These are phyloP conservation scores for Holcopasites calliopsidis DNA, from an alignment of 1,140 invertebrate species.

Conservation along the genomic window DNA sequence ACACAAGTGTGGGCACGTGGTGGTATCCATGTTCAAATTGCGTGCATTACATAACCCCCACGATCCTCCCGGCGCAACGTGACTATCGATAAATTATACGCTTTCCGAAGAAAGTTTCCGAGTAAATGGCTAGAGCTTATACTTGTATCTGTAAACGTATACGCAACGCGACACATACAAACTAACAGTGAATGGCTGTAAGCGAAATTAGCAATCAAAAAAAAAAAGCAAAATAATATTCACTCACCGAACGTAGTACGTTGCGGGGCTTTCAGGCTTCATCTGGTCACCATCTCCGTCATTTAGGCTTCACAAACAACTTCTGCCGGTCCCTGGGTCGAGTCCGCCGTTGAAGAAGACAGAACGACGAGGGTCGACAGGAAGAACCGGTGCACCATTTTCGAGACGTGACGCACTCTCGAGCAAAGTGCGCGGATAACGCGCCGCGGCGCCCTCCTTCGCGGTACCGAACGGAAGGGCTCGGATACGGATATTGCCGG, in stretches of 20 bases:
- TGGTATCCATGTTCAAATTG: constrained; percentile 51
- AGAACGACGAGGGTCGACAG: constrained; percentile 6
- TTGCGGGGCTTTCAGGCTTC: neutral
- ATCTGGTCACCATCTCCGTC: neutral
- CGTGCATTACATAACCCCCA: constrained; percentile 39
- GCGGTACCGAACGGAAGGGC: neutral
- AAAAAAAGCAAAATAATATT: neutral
- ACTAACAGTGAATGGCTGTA: neutral
- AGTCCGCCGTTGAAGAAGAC: neutral
- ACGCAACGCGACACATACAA: no score
- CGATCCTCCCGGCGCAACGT: neutral
- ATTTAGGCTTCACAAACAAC: neutral
- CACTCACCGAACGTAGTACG: neutral
- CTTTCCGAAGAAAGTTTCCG: neutral
- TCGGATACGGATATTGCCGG: neutral
- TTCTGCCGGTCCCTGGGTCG: constrained; percentile 39
- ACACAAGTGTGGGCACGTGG: constrained; percentile 35
- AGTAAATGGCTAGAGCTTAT: neutral
- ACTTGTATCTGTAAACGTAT: no score
- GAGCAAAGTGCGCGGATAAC: constrained; percentile 35
- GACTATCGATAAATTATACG: constrained; percentile 11
- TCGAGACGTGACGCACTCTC: constrained; percentile 33
- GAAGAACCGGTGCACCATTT: constrained; percentile 38
- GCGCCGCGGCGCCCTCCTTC: constrained; percentile 2
- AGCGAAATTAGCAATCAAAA: neutral